A percentile compares a stretch with the other conserved stretches of the same genome.
phyloP scores from a whole-genome alignment of 2,113 vertebrate genomes.

The Macaca mulatta region DNA sequence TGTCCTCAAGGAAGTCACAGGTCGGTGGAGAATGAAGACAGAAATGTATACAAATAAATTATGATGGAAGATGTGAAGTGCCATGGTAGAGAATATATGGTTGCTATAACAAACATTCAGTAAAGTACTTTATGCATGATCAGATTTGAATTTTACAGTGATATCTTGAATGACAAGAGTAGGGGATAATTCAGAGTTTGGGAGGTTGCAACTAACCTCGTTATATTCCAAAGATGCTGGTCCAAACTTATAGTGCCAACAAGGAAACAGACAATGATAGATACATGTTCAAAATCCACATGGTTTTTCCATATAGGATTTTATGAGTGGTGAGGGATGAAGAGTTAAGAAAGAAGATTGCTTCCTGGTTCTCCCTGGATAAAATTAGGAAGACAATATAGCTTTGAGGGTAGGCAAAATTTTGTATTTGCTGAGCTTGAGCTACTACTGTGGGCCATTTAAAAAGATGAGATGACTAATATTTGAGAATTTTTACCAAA shows the following conservation, averaged over 20 bases:
- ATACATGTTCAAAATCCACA: neutral
- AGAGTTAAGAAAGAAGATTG: neutral
- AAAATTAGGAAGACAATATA: neutral
- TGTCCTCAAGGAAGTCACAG: neutral
- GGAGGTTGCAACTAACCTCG: neutral
- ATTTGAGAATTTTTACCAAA: neutral
- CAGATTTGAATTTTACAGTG: neutral
- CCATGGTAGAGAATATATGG: neutral
- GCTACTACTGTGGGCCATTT: neutral
- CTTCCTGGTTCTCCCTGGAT: neutral
- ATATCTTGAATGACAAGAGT: neutral
- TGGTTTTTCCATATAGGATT: neutral
- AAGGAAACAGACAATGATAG: neutral
- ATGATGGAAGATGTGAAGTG: neutral
- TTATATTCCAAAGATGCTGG: neutral
- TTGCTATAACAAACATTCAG: neutral
- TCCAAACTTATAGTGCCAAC: neutral
- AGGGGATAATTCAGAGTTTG: neutral
- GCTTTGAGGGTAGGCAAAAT: neutral
- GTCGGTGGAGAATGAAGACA: neutral
- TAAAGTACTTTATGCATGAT: neutral
- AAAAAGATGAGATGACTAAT: neutral
- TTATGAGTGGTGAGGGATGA: neutral
- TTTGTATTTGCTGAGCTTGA: neutral
- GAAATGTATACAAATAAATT: neutral